Percentiles rank a stretch among this genome's conserved stretches.
Evolutionary conservation across 1,140 invertebrate genomes (phyloP).

Genomic region (Trigoniulus corallinus): DNA sequence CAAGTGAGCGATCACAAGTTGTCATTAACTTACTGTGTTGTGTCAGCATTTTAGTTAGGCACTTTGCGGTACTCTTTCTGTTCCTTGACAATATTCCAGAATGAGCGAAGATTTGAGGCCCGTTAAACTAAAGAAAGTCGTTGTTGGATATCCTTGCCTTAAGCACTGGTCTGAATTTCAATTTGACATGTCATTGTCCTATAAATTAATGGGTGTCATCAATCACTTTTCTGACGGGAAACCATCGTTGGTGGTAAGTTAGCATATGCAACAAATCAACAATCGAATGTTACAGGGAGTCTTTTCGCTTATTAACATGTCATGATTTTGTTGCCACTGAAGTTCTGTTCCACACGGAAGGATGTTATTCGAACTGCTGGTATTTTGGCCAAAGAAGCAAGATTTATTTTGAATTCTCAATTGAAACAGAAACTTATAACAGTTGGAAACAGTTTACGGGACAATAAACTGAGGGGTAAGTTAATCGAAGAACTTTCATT

Average conservation of each 20-base stretch:
- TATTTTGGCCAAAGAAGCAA: slow-evolving; percentile 38
- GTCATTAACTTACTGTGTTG: background rate
- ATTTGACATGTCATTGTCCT: slow-evolving; percentile 57
- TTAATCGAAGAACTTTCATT: too few relatives aligned
- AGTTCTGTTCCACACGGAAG: slow-evolving; percentile 61
- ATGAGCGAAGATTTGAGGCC: slow-evolving; percentile 50
- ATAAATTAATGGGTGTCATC: slow-evolving; percentile 50
- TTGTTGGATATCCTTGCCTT: slow-evolving; percentile 44
- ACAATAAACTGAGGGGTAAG: slow-evolving; percentile 39
- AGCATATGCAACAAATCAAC: background rate
- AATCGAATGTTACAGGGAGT: too few relatives aligned
- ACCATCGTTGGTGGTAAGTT: slow-evolving; percentile 45
- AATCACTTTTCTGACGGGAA: slow-evolving; percentile 49
- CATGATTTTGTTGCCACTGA: slow-evolving; percentile 4
- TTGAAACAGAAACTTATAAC: slow-evolving; percentile 33
- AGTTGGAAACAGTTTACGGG: slow-evolving; percentile 7
- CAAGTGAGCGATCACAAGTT: slow-evolving; percentile 25
- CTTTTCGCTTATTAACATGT: too few relatives aligned
- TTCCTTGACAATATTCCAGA: slow-evolving; percentile 26
- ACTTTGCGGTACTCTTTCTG: too few relatives aligned
- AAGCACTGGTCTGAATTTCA: slow-evolving; percentile 39
- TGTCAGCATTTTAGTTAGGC: background rate
- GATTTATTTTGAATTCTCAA: slow-evolving; percentile 32
- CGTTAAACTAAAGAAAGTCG: slow-evolving; percentile 49
- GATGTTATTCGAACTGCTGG: slow-evolving; percentile 46